Evolutionary conservation across 2,888 invertebrate species (phyloP).

Genomic region (Philopedon plagiatum): DNA sequence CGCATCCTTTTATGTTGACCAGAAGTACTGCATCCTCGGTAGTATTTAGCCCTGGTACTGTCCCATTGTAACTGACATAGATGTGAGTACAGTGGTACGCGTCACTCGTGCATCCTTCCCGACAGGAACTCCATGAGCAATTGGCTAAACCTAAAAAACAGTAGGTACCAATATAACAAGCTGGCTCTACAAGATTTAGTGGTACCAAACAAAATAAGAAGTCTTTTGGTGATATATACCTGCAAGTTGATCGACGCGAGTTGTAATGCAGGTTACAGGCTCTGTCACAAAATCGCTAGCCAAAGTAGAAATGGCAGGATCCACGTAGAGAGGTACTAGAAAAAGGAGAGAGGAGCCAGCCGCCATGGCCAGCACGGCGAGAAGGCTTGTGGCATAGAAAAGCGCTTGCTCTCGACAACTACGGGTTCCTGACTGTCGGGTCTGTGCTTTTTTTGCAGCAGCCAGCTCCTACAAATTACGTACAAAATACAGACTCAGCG

Average conservation of each 20-base stretch:
- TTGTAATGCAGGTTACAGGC: slow-evolving; percentile 82
- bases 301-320: slow-evolving; percentile 77
- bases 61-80: slow-evolving; percentile 72
- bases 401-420: slow-evolving; percentile 78
- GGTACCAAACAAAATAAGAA: neutral
- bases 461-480: slow-evolving; percentile 69
- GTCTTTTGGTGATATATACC: slow-evolving; percentile 60
- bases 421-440: slow-evolving; percentile 69
- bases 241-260: slow-evolving; percentile 78
- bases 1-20: slow-evolving; percentile 88
- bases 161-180: neutral
- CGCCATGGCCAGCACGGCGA: slow-evolving; percentile 80
- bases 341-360: slow-evolving; percentile 82
- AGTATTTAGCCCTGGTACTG: slow-evolving; percentile 60
- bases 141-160: slow-evolving; percentile 74
- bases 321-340: slow-evolving; percentile 81
- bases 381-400: slow-evolving; percentile 80
- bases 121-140: slow-evolving; percentile 85
- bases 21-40: slow-evolving; percentile 74
- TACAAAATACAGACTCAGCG: too few species aligned
- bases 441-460: slow-evolving; percentile 66
- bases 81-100: slow-evolving; percentile 79
- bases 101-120: slow-evolving; percentile 87
- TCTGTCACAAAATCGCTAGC: slow-evolving; percentile 83
- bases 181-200: too few species aligned